Base-by-base conservation (phyloP, 2,888 invertebrate species). In the Azorinus chamasolen region DNA sequence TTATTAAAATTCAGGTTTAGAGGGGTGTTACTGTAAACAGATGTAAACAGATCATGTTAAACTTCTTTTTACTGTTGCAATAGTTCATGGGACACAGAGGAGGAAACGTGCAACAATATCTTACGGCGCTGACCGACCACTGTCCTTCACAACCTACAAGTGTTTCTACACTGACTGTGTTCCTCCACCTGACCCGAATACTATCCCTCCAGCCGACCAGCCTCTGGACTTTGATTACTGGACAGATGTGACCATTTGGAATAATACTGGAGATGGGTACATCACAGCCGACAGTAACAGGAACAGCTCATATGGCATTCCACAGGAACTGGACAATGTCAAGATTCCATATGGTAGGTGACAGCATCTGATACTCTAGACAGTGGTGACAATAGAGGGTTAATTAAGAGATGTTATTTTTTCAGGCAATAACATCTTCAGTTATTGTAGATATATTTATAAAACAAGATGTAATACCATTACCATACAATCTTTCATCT, bases 131-230 rank as follows among this genome's bases (percentile, higher is more conserved):
- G 74, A 79, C 37, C 57, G 66, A 12, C 37, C 48, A 39, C 16
- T 66, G 4, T 10, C 10, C n/a, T 70, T 70, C 32, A 62, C 70
- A 1, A 50, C 48, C 6, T 79, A 43, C 59, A 85, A 83, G 54
- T 90, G 90, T 76, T 90, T 71, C 81, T 91, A 84, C 58, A 62
- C 68, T 41, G 83, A 89, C 76, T 92, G 92, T 65, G 76, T 85
- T 5, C 83, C 88, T 16, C 91, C 91, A 6, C 84, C 86, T 6
- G 85, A 87, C 55, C 88, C 87, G 2, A 73, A 79, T 57, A 85
- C 85, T 3, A 24, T 85, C 8, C 83, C 85, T 10, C 85, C 85
- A 4, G 71, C 66, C 0, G 37, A 54, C 41, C 43, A 79, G 22
- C 77, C 80, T 10, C 22, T 46, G 12, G 63, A 55, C n/a, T 73